A percentile compares a stretch with the other conserved stretches of the same genome.
phyloP scores from a whole-genome alignment of 2,797 vertebrate genomes.

The Coracias cyanogaster region DNA sequence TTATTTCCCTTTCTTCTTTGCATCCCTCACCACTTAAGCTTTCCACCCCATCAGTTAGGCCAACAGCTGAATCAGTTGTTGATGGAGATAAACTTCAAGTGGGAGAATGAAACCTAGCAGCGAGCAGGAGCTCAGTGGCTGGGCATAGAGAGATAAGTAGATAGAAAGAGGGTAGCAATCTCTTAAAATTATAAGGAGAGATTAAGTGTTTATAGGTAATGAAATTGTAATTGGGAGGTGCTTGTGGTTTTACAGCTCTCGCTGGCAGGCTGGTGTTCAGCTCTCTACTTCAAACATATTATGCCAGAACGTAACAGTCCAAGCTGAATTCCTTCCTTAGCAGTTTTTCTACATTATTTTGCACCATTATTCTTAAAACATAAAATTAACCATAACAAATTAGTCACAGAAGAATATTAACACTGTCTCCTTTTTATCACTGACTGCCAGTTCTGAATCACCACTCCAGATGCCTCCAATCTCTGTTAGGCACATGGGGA shows the following conservation, averaged over 20 bases:
- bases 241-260: not conserved
- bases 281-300: not conserved
- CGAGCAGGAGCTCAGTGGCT: not conserved
- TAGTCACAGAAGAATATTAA: not conserved
- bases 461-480: not conserved
- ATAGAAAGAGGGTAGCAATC: not conserved
- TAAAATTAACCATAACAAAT: not conserved
- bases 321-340: not conserved
- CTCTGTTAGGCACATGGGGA: not conserved
- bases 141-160: not conserved
- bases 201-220: not conserved
- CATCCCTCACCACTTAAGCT: not conserved
- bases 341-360: not conserved
- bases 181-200: slow-evolving; percentile 4
- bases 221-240: not conserved
- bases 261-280: not conserved
- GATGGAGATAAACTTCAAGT: not conserved
- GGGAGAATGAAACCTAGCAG: not conserved
- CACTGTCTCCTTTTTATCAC: not conserved
- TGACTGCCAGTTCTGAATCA: not conserved
- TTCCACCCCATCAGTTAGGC: not conserved
- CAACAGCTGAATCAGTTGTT: not conserved
- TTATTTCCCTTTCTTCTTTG: not conserved
- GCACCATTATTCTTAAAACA: not conserved
- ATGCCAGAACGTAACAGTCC: not conserved